Base-by-base conservation (phyloP, 1,140 invertebrate species). In the Drosophila kepulauana region DNA sequence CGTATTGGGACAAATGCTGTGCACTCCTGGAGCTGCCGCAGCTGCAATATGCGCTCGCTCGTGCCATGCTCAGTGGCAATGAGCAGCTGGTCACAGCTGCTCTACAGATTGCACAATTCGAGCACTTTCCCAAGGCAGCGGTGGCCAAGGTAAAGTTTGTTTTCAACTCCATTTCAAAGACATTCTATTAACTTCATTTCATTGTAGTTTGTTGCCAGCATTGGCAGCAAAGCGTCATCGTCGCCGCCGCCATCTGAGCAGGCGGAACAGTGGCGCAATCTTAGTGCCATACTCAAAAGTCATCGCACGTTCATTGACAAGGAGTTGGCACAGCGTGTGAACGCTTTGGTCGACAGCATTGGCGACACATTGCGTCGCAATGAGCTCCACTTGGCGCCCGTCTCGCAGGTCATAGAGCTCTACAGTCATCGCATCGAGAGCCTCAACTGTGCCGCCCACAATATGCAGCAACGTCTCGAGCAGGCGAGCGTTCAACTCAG, bases 361-460 rank as follows among this genome's bases (percentile, higher is more conserved):
- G 72, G 73, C 0, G 65, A 72, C 7, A 90, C 91, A 1, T 35
- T 92, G 35, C 48, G 48, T 2, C 80, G 81, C 35, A 91, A 92
- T 61, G 86, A 92, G 10, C 51, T 92, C 43, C 68, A 92, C 10
- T 77, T 91, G 46, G 76, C 80, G 1, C 86, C 91, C 1, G 81
- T 85, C 5, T 92, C 91, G 0, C 91, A 92, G 66, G 79, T 92
- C 11, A 91, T 92, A 35, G 89, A 92, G 30, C 46, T 92, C 6
- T 92, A 91, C 2, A 91, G 91, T 56, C 88, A 92, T 71, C 91
- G 91, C 74, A 91, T 92, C 13, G 75, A 91, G 5, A 90, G 82
- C 46, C 79, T 91, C n/a, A 82, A 81, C n/a, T 68, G 70, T 8
- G 35, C 59, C 7, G 61, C 81, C 15, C 41, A 58, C 4, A 71